phyloP scores from a whole-genome alignment of 2,888 invertebrate species.

The Rotaria socialis region DNA sequence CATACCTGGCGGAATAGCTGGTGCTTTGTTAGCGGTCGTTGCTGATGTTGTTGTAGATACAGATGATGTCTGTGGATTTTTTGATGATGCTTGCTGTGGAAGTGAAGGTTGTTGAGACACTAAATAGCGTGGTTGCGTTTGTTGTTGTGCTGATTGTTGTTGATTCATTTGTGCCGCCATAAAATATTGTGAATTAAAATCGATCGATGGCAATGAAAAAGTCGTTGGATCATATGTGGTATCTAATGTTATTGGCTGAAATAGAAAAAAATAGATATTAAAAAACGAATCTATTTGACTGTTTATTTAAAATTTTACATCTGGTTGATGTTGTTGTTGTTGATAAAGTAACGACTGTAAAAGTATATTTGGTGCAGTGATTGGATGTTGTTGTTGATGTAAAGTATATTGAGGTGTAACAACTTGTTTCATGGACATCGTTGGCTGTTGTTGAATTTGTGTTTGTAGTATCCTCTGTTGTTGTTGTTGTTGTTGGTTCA shows the following conservation, averaged over 20 bases:
- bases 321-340: background rate
- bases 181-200: background rate
- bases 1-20: slow-evolving; percentile 13
- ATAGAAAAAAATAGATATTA: background rate
- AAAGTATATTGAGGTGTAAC: background rate
- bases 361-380: background rate
- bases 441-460: slow-evolving; percentile 19
- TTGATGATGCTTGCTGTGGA: background rate
- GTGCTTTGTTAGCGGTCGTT: background rate
- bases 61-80: background rate
- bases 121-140: slow-evolving; percentile 10
- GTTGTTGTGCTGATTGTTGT: background rate
- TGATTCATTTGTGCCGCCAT: background rate
- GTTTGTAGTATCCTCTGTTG: background rate
- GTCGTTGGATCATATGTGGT: background rate
- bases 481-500: slow-evolving; percentile 11
- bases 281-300: too few species aligned
- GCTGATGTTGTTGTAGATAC: background rate
- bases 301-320: background rate
- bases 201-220: background rate
- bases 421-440: background rate
- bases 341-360: background rate
- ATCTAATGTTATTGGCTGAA: background rate
- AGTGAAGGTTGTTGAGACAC: background rate
- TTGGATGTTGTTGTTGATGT: background rate